A percentile compares a stretch with the other conserved stretches of the same genome.
phyloP scores from a whole-genome alignment of 2,888 invertebrate species.

The Amblyjoppa fuscipennis region DNA sequence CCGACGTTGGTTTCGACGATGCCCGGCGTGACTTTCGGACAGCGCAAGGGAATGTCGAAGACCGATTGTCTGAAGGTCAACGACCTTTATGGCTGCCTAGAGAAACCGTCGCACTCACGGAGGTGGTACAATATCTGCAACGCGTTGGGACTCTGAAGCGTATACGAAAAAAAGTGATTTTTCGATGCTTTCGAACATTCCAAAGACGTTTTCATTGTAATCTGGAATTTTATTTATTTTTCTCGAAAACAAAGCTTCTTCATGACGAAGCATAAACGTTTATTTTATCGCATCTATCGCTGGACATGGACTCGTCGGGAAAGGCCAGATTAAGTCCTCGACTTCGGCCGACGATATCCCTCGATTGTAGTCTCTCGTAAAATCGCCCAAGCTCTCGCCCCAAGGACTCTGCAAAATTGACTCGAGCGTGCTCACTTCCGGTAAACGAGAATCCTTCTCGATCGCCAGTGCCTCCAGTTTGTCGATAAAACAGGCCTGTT shows the following conservation, averaged over 20 bases:
- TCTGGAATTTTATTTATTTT: not conserved
- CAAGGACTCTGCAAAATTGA: slow-evolving; percentile 62
- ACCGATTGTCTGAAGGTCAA: slow-evolving; percentile 90
- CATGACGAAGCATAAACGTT: not conserved
- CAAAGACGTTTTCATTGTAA: no score
- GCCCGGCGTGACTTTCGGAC: slow-evolving; percentile 87
- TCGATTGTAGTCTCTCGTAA: slow-evolving; percentile 64
- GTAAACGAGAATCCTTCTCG: slow-evolving; percentile 49
- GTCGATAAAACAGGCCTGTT: slow-evolving; percentile 62
- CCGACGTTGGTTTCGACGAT: slow-evolving; percentile 88
- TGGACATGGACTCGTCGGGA: slow-evolving; percentile 15
- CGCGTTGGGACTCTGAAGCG: slow-evolving; percentile 85
- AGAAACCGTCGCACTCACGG: slow-evolving; percentile 84
- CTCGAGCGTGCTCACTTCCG: slow-evolving; percentile 40
- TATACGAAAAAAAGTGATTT: not conserved
- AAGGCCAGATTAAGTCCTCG: slow-evolving; percentile 69
- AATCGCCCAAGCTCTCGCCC: slow-evolving; percentile 65
- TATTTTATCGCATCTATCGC: not conserved
- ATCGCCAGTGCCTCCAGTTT: slow-evolving; percentile 61
- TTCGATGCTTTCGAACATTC: no score
- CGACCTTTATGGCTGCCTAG: slow-evolving; percentile 89
- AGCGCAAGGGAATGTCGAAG: slow-evolving; percentile 88
- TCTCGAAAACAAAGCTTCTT: not conserved
- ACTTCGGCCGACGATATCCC: slow-evolving; percentile 46
- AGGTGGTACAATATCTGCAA: slow-evolving; percentile 87